Percentiles rank a stretch among this genome's conserved stretches.
Conservation (phyloP, 2,797 vertebrate genomes). For the Smutsia gigantea region DNA sequence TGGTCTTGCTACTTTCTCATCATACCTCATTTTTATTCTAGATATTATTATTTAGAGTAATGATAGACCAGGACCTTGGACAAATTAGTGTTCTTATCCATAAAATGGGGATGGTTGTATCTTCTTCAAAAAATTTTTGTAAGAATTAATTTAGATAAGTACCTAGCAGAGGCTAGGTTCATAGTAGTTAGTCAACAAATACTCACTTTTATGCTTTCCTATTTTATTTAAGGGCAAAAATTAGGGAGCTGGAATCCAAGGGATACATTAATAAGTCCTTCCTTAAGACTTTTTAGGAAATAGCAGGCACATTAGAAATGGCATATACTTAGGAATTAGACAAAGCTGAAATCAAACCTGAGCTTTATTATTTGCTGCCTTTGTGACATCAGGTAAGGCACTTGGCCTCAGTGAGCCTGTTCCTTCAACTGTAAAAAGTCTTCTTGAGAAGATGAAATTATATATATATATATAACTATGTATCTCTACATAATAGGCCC, state of each 20-base stretch:
- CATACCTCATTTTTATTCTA: conserved; percentile 34
- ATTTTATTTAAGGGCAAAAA: conserved; percentile 40
- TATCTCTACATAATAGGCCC: not conserved
- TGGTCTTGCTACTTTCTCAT: not conserved
- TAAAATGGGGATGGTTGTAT: not conserved
- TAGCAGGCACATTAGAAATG: not conserved
- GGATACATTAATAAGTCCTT: not conserved
- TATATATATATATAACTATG: not conserved
- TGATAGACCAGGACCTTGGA: not conserved
- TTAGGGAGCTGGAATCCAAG: not conserved
- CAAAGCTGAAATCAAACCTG: not conserved
- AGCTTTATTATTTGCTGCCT: not conserved
- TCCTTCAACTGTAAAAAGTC: conserved; percentile 20
- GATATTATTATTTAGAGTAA: not conserved
- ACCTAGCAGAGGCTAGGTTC: not conserved
- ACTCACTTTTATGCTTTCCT: conserved; percentile 36
- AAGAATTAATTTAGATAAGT: conserved; percentile 43
- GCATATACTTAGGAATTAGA: not conserved
- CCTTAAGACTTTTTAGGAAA: not conserved
- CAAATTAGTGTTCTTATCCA: not conserved
- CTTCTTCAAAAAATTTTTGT: conserved; percentile 30
- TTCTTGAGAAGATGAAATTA: not conserved
- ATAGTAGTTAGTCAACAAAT: not conserved
- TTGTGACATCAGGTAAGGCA: not conserved
- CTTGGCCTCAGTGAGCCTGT: not conserved